Percentiles rank a stretch among this genome's conserved stretches.
Conservation (phyloP, 2,888 invertebrate genomes). For the Eupelmus urozonus region DNA sequence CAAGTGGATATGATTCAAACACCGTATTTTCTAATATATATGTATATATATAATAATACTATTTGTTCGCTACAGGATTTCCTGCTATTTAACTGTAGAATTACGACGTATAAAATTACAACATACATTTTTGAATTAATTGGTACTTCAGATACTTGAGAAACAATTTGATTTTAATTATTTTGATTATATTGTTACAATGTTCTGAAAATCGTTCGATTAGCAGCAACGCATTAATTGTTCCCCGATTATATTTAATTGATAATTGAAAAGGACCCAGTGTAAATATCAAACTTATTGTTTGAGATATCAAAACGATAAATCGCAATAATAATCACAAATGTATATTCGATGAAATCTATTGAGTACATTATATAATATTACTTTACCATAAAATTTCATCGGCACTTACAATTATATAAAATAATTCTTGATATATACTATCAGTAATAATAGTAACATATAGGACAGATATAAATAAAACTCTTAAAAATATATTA, state of each 20-base stretch:
- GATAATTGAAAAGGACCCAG: background rate
- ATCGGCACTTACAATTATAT: too few relatives aligned
- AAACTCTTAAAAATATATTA: constrained; percentile 29
- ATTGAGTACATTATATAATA: too few relatives aligned
- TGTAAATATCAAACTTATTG: too few relatives aligned
- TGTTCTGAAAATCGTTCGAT: background rate
- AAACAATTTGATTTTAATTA: constrained; percentile 7
- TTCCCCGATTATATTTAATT: background rate
- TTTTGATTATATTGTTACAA: background rate
- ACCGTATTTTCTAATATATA: constrained; percentile 10
- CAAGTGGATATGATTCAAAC: constrained; percentile 12
- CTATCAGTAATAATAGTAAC: background rate
- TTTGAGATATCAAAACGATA: too few relatives aligned
- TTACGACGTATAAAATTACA: background rate
- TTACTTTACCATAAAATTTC: too few relatives aligned
- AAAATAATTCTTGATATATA: too few relatives aligned
- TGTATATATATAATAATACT: constrained; percentile 7
- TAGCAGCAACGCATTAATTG: background rate
- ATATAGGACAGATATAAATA: constrained; percentile 1
- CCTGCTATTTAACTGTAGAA: background rate
- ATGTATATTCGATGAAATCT: too few relatives aligned
- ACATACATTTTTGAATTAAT: background rate
- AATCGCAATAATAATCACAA: too few relatives aligned
- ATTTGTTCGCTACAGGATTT: background rate
- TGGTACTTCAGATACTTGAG: background rate